These are phyloP conservation scores for Cyprinodon variegatus DNA, from an alignment of 2,113 vertebrate genomes.

Conservation along the genomic window DNA sequence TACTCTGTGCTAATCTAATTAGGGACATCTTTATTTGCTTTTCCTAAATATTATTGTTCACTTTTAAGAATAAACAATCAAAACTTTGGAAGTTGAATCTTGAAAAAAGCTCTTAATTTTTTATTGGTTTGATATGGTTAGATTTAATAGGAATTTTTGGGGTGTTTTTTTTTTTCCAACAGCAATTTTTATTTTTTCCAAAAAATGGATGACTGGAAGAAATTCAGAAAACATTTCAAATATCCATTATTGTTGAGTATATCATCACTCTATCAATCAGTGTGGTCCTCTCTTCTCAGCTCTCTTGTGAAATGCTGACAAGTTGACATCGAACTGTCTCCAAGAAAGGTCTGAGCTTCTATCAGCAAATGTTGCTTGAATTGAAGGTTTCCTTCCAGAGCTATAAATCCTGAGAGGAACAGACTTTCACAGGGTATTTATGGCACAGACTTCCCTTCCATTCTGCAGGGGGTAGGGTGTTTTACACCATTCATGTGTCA, in stretches of 20 bases:
- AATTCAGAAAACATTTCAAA: neutral
- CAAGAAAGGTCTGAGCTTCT: slow-evolving; percentile 45
- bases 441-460: slow-evolving; percentile 79
- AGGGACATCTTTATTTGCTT: neutral
- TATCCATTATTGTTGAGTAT: neutral
- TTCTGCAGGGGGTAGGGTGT: slow-evolving; percentile 77
- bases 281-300: neutral
- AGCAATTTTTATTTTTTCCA: no score
- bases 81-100: neutral
- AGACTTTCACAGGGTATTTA: slow-evolving; percentile 79
- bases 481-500: slow-evolving; percentile 75
- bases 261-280: neutral
- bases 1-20: no score
- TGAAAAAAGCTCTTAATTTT: neutral
- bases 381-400: slow-evolving; percentile 62
- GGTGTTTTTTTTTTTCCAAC: no score
- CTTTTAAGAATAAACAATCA: no score
- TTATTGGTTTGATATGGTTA: neutral
- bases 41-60: neutral
- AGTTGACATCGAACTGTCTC: slow-evolving; percentile 37
- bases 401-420: slow-evolving; percentile 78
- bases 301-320: slow-evolving; percentile 37
- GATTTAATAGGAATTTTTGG: neutral
- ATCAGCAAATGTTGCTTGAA: slow-evolving; percentile 74
- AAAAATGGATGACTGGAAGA: neutral